Conservation (phyloP, 2,797 vertebrate genomes). For the Pipistrellus pygmaeus region DNA sequence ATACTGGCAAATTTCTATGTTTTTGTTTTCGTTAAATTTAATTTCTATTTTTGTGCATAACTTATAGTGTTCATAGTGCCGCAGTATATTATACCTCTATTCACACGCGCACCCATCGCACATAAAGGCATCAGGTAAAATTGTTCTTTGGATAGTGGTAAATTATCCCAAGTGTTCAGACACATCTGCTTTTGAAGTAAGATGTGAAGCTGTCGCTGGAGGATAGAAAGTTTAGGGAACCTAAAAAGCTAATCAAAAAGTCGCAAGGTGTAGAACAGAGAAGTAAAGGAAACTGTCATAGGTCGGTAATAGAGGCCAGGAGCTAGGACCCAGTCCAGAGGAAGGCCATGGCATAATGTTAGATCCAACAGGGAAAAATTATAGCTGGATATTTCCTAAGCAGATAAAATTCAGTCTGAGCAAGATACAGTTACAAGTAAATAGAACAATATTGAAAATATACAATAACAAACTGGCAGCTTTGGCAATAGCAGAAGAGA, state of each 20-base stretch:
- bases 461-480: neutral
- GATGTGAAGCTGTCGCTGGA: neutral
- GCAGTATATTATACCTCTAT: neutral
- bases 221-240: neutral
- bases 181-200: neutral
- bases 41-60: neutral
- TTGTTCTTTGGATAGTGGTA: neutral
- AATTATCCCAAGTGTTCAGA: neutral
- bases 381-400: neutral
- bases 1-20: neutral
- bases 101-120: neutral
- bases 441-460: neutral
- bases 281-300: neutral
- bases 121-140: neutral
- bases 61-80: neutral
- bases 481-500: neutral
- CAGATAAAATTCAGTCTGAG: neutral
- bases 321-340: neutral
- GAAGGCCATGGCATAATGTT: neutral
- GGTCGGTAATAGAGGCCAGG: neutral
- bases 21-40: slow-evolving; percentile 1
- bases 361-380: neutral
- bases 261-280: neutral
- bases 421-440: neutral
- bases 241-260: neutral